These are phyloP conservation scores for Carpatolechia fugitivella DNA, from an alignment of 2,888 invertebrate genomes.

Conservation along the genomic window DNA sequence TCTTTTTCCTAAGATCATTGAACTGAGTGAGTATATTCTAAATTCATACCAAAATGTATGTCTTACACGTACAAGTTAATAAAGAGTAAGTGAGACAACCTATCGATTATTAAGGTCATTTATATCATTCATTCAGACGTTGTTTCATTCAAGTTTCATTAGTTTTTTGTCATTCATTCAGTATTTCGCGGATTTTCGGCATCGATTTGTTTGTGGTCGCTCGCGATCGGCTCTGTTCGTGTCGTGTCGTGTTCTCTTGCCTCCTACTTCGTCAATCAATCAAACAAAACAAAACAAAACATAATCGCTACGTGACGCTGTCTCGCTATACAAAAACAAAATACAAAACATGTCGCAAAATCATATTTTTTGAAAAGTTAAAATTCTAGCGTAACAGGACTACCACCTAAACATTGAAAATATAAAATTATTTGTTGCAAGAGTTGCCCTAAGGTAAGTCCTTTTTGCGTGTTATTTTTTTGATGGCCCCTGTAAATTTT, in stretches of 20 bases:
- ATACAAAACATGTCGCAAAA: slow-evolving; percentile 43
- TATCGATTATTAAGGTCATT: slow-evolving; percentile 5
- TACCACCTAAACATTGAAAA: slow-evolving; percentile 31
- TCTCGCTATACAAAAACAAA: slow-evolving; percentile 40
- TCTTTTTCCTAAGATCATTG: not conserved
- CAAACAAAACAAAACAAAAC: slow-evolving; percentile 28
- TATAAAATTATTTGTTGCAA: slow-evolving; percentile 34
- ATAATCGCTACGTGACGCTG: slow-evolving; percentile 23
- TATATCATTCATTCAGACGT: slow-evolving; percentile 3
- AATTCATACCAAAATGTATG: not conserved
- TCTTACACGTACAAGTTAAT: not conserved
- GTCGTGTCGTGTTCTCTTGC: slow-evolving; percentile 3
- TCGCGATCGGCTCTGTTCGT: slow-evolving; percentile 1
- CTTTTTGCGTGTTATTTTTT: slow-evolving; percentile 26
- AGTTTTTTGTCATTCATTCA: not conserved
- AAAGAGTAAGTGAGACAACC: not conserved
- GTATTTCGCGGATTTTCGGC: slow-evolving; percentile 11
- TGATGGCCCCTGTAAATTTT: slow-evolving; percentile 11
- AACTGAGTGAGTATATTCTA: not conserved
- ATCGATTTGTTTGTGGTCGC: slow-evolving; percentile 14
- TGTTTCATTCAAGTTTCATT: slow-evolving; percentile 1
- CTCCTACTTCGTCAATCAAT: slow-evolving; percentile 9
- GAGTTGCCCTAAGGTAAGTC: slow-evolving; percentile 36
- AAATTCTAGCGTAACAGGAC: slow-evolving; percentile 49
- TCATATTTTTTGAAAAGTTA: slow-evolving; percentile 38